Conservation (phyloP, 2,888 invertebrate genomes). For the Pyrgus malvae region DNA sequence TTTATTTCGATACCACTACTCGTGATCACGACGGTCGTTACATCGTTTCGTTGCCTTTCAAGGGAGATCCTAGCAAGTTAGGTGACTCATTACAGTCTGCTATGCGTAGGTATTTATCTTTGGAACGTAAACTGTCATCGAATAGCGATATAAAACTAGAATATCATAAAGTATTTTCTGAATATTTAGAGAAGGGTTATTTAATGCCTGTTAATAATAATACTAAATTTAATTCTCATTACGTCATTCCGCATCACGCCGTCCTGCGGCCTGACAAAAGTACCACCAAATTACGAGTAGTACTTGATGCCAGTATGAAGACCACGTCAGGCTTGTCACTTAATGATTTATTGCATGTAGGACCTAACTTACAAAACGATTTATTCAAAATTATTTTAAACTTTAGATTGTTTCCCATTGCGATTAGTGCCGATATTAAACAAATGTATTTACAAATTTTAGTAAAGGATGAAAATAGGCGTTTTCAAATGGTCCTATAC, state of each 20-base stretch:
- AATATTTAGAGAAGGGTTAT: conserved; percentile 22
- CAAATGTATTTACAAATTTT: conserved; percentile 30
- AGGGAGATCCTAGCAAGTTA: neutral
- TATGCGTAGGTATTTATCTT: conserved; percentile 5
- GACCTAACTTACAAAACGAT: conserved; percentile 31
- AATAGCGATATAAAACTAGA: neutral
- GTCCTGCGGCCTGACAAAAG: conserved; percentile 21
- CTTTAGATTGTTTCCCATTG: conserved; percentile 28
- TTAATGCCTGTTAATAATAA: neutral
- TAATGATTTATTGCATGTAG: conserved; percentile 29
- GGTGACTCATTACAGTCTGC: neutral
- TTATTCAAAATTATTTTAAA: conserved; percentile 28
- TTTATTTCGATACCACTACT: neutral
- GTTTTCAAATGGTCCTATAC: neutral
- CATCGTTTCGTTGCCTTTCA: neutral
- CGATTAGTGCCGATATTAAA: conserved; percentile 28
- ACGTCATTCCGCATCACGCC: conserved; percentile 28
- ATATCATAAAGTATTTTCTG: conserved; percentile 15
- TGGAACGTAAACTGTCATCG: conserved; percentile 9
- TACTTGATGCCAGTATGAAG: conserved; percentile 27
- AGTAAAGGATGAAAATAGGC: neutral
- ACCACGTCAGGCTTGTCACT: conserved; percentile 24
- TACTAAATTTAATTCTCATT: neutral
- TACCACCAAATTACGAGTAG: conserved; percentile 6
- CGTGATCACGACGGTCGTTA: neutral